A percentile compares a stretch with the other conserved stretches of the same genome.
phyloP scores from a whole-genome alignment of 1,140 invertebrate genomes.

The Sminthurinus signatus region DNA sequence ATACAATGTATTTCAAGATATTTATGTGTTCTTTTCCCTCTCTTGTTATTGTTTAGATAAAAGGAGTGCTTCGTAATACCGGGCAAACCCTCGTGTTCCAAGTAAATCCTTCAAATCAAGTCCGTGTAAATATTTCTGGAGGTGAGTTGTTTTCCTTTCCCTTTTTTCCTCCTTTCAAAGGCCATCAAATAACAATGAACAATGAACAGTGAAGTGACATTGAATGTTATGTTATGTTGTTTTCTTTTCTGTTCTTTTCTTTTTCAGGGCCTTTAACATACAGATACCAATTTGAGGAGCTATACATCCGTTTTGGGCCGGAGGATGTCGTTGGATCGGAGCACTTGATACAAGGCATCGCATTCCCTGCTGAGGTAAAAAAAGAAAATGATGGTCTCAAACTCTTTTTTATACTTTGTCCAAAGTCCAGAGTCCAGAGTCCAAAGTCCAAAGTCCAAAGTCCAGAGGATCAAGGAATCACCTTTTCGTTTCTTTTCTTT shows the following conservation, averaged over 20 bases:
- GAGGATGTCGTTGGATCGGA: slow-evolving; percentile 81
- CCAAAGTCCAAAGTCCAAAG: too few species aligned
- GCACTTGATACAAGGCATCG: slow-evolving; percentile 81
- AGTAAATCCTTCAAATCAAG: slow-evolving; percentile 75
- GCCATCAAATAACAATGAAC: slow-evolving; percentile 89
- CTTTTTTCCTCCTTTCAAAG: slow-evolving; percentile 61
- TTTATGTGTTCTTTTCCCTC: too few species aligned
- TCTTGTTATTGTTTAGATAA: slow-evolving; percentile 69
- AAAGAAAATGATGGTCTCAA: too few species aligned
- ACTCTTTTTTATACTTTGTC: not conserved
- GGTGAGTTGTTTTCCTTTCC: too few species aligned
- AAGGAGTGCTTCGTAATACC: slow-evolving; percentile 79
- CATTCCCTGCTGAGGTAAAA: slow-evolving; percentile 86
- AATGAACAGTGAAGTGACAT: too few species aligned
- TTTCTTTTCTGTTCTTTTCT: too few species aligned
- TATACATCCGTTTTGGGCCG: slow-evolving; percentile 80
- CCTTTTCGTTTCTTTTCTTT: too few species aligned
- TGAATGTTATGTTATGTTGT: too few species aligned
- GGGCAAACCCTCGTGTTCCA: slow-evolving; percentile 90
- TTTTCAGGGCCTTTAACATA: slow-evolving; percentile 87
- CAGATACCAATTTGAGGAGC: slow-evolving; percentile 87
- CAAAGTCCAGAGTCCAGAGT: too few species aligned
- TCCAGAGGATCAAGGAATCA: too few species aligned
- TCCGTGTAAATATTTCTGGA: slow-evolving; percentile 72
- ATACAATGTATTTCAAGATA: too few species aligned